These are phyloP conservation scores for Patella depressa DNA, from an alignment of 2,888 invertebrate species.

Conservation along the genomic window DNA sequence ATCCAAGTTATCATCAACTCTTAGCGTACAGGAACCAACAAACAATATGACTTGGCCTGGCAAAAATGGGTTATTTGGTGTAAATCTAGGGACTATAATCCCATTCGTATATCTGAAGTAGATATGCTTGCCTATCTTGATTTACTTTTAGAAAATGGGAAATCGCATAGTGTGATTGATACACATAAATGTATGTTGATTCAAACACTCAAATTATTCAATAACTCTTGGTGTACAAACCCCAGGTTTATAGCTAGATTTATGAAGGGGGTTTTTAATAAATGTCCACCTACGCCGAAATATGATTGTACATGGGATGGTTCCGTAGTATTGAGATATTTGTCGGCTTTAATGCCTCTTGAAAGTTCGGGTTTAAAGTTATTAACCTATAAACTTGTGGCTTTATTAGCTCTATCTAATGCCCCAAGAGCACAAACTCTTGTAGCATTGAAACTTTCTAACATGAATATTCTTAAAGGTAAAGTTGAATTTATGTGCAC, in stretches of 20 bases:
- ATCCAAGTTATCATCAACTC: conserved; percentile 5
- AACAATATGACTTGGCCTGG: neutral
- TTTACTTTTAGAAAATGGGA: neutral
- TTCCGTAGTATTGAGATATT: conserved; percentile 25
- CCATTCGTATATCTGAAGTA: conserved; percentile 18
- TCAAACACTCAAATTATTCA: neutral
- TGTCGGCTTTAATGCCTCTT: conserved; percentile 24
- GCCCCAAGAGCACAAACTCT: conserved; percentile 34
- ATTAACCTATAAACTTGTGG: conserved; percentile 30
- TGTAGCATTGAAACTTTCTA: conserved; percentile 23
- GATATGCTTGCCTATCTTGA: neutral
- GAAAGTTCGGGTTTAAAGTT: conserved; percentile 24
- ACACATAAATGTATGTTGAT: neutral
- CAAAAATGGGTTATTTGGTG: neutral
- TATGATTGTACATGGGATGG: conserved; percentile 38
- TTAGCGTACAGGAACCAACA: neutral
- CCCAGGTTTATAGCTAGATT: conserved; percentile 23
- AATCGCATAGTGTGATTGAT: neutral
- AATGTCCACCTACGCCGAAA: conserved; percentile 29
- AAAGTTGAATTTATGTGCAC: conserved; percentile 29
- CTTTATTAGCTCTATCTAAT: conserved; percentile 24
- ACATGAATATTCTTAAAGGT: conserved; percentile 21
- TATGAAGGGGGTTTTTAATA: conserved; percentile 31
- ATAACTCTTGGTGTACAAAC: neutral
- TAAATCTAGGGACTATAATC: conserved; percentile 12